These are phyloP conservation scores for Ptilonorhynchus violaceus DNA, from an alignment of 2,113 vertebrate genomes.

Conservation along the genomic window DNA sequence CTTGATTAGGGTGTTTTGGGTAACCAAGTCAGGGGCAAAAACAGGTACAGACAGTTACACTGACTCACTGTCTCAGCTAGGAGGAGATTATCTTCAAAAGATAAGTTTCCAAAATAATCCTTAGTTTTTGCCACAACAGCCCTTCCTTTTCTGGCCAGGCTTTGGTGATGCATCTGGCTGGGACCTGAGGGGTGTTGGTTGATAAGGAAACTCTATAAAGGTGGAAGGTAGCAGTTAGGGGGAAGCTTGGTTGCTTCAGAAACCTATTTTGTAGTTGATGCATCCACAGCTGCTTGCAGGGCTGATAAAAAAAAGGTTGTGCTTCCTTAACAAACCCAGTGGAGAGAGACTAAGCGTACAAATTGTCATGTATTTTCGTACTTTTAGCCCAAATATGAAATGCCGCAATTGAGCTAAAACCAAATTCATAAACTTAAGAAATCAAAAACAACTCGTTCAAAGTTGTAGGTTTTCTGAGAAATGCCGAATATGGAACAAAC, in stretches of 20 bases:
- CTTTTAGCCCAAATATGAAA: not conserved
- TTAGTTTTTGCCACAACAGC: not conserved
- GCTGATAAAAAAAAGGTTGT: not conserved
- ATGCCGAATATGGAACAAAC: not conserved
- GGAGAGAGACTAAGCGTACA: not conserved
- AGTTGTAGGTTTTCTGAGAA: not conserved
- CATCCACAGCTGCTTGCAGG: not conserved
- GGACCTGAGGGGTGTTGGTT: not conserved
- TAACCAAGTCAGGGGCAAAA: not conserved
- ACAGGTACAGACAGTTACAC: not conserved
- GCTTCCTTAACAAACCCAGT: not conserved
- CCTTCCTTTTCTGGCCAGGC: not conserved
- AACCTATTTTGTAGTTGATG: not conserved
- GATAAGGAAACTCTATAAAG: not conserved
- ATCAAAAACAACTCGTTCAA: not conserved
- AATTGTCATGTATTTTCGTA: not conserved
- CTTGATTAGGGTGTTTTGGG: not conserved
- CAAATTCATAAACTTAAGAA: not conserved
- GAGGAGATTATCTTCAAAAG: not conserved
- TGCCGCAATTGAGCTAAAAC: not conserved
- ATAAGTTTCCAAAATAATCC: not conserved
- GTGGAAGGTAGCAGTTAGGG: not conserved
- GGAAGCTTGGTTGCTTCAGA: not conserved
- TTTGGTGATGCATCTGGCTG: not conserved
- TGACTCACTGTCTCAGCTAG: not conserved